Evolutionary conservation across 92 coral and sea anemone genomes (phyloP).

Genomic region (Parazoanthus darwini): DNA sequence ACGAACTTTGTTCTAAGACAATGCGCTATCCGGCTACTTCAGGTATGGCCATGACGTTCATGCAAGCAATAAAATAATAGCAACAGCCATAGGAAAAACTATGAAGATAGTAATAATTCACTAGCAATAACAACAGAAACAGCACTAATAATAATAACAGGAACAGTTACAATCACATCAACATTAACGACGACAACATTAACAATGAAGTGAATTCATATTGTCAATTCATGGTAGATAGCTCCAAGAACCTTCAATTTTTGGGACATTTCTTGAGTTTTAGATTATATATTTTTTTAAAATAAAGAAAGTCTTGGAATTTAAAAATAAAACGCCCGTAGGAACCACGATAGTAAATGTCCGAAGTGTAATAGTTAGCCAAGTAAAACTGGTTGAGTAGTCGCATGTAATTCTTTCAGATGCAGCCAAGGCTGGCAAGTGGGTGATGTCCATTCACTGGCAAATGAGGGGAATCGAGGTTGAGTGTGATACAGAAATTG

Average conservation of each 20-base stretch:
- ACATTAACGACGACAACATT: neutral
- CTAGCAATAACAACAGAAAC: neutral
- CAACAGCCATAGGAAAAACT: neutral
- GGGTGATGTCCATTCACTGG: constrained; percentile 98
- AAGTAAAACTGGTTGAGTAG: neutral
- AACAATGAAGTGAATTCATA: neutral
- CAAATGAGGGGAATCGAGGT: constrained; percentile 97
- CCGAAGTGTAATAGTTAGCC: neutral
- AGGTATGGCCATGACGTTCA: constrained; percentile 55
- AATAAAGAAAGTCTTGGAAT: too few relatives aligned
- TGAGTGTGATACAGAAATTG: constrained; percentile 90
- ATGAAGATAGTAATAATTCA: neutral
- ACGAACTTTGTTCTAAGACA: constrained; percentile 94
- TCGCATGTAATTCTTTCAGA: constrained; percentile 39
- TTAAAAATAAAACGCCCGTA: too few relatives aligned
- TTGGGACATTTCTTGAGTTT: too few relatives aligned
- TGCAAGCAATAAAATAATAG: neutral
- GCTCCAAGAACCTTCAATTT: neutral
- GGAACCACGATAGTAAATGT: neutral
- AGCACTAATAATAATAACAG: neutral
- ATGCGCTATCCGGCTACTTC: constrained; percentile 76
- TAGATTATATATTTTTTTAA: too few relatives aligned
- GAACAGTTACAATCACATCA: neutral
- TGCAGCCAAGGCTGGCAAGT: constrained; percentile 89
- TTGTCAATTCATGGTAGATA: too few relatives aligned